Conservation (phyloP, 1,140 invertebrate genomes). For the Platorchestia sp. region DNA sequence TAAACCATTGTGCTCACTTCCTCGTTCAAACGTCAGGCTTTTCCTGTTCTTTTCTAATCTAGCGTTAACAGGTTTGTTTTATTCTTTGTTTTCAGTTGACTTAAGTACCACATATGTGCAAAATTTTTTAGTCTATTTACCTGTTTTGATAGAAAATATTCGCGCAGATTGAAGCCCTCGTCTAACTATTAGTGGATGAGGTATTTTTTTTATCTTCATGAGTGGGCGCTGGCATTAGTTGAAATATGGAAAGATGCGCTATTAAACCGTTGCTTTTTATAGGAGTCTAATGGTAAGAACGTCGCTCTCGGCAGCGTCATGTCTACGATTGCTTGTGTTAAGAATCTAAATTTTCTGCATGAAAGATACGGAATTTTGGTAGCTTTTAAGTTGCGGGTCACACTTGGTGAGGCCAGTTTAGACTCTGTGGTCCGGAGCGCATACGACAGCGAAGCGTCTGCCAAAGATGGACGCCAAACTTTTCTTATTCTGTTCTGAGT, state of each 20-base stretch:
- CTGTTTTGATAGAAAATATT: background rate
- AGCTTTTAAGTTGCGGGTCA: background rate
- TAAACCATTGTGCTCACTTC: background rate
- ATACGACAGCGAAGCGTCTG: background rate
- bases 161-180: background rate
- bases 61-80: background rate
- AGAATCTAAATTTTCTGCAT: background rate
- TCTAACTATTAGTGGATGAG: background rate
- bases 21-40: background rate
- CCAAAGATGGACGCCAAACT: background rate
- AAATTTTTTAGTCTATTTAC: background rate
- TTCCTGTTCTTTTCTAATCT: background rate
- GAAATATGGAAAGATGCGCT: background rate
- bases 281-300: no score
- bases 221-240: background rate
- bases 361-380: background rate
- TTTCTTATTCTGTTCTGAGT: background rate
- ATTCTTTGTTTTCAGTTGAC: background rate
- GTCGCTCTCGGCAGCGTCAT: no score
- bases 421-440: background rate
- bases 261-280: no score
- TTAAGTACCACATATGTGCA: background rate
- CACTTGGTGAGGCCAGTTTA: background rate
- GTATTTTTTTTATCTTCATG: background rate
- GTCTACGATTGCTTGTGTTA: background rate